Conservation (phyloP, 2,113 vertebrate species). For the Gulo gulo region DNA sequence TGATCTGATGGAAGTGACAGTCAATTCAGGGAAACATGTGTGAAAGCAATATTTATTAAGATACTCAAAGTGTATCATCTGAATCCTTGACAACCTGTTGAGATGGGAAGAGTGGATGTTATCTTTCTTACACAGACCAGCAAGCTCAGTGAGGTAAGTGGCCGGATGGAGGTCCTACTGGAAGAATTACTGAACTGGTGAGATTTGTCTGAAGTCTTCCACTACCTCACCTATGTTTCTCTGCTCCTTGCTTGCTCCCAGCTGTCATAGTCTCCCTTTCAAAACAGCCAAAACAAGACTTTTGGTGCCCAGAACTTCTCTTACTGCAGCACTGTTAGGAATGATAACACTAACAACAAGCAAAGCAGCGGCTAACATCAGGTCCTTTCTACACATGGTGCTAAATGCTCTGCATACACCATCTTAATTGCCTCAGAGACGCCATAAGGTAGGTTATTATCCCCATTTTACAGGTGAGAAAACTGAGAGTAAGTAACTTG, state of each 20-base stretch:
- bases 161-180: background rate
- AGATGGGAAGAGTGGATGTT: background rate
- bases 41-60: background rate
- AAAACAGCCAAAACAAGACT: background rate
- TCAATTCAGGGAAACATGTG: background rate
- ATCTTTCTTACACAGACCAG: background rate
- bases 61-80: background rate
- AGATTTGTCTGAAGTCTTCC: background rate
- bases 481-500: background rate
- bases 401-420: background rate
- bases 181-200: background rate
- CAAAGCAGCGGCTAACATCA: background rate
- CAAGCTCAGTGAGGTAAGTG: background rate
- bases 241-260: background rate
- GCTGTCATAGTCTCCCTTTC: background rate
- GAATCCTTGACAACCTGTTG: background rate
- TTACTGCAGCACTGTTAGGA: background rate
- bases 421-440: background rate
- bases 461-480: background rate
- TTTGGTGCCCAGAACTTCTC: background rate
- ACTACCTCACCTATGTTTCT: background rate
- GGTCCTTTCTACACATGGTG: background rate
- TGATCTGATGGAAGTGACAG: background rate
- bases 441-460: background rate
- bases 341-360: background rate